Percentiles rank a stretch among this genome's conserved stretches.
Conservation (phyloP, 2,113 vertebrate species). For the Fregetta grallaria region DNA sequence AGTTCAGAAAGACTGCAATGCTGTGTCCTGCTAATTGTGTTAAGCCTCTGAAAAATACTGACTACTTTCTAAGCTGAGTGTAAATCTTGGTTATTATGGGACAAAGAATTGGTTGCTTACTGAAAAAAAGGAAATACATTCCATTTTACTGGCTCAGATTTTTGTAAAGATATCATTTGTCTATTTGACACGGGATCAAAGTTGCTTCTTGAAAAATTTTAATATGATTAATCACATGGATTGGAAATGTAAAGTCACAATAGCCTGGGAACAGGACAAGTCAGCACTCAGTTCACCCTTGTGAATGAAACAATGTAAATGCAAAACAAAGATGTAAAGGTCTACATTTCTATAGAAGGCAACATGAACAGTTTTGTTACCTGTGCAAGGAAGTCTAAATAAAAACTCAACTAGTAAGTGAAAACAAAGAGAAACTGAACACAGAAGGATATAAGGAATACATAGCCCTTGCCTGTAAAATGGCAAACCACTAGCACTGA, state of each 20-base stretch:
- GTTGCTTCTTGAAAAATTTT: slow-evolving; percentile 22
- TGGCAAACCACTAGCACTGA: not conserved
- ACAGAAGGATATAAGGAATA: not conserved
- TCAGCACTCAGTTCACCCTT: not conserved
- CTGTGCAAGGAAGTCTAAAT: not conserved
- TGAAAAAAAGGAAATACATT: not conserved
- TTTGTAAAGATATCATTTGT: not conserved
- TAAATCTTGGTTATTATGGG: not conserved
- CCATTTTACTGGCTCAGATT: not conserved
- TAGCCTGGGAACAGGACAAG: not conserved
- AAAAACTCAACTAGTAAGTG: not conserved
- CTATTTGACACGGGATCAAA: slow-evolving; percentile 15
- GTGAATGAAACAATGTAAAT: not conserved
- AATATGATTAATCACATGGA: slow-evolving; percentile 27
- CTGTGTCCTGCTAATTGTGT: not conserved
- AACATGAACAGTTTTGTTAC: not conserved
- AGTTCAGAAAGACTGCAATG: not conserved
- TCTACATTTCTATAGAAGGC: not conserved
- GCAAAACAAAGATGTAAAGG: not conserved
- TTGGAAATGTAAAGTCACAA: not conserved
- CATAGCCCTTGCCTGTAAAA: not conserved
- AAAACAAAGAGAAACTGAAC: not conserved
- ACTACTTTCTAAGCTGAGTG: not conserved
- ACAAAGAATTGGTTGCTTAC: not conserved
- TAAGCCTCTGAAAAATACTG: not conserved